Evolutionary conservation across 1,140 invertebrate genomes (phyloP).

Genomic region (Drosophila elegans): DNA sequence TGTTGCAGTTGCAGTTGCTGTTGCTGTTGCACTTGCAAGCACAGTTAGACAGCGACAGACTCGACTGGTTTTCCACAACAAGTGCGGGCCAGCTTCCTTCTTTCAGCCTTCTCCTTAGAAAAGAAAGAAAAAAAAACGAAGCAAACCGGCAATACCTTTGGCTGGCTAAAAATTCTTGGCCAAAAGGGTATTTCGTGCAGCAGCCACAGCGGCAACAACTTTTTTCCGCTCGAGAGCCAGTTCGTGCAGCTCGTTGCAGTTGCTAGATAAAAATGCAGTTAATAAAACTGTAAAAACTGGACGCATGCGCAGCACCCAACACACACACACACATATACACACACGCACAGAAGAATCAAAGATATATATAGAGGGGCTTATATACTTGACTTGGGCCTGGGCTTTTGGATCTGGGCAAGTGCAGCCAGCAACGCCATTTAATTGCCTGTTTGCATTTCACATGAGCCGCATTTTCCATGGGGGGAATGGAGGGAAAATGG

Average conservation of each 20-base stretch:
- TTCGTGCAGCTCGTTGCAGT: slow-evolving; percentile 78
- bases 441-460: slow-evolving; percentile 82
- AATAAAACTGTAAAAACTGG: slow-evolving; percentile 84
- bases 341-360: slow-evolving; percentile 48
- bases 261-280: slow-evolving; percentile 82
- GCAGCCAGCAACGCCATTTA: slow-evolving; percentile 80
- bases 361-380: slow-evolving; percentile 21
- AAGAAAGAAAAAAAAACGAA: not conserved
- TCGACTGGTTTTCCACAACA: slow-evolving; percentile 76
- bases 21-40: slow-evolving; percentile 65
- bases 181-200: slow-evolving; percentile 83
- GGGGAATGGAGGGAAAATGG: not conserved
- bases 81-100: slow-evolving; percentile 72
- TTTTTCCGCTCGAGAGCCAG: slow-evolving; percentile 80
- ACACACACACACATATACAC: slow-evolving; percentile 28
- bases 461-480: slow-evolving; percentile 49
- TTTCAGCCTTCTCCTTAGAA: slow-evolving; percentile 37
- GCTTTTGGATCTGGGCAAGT: slow-evolving; percentile 63
- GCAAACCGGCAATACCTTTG: slow-evolving; percentile 54
- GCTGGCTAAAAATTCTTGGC: slow-evolving; percentile 70
- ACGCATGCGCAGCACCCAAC: slow-evolving; percentile 72
- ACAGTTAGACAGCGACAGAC: slow-evolving; percentile 72
- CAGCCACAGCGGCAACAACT: slow-evolving; percentile 57
- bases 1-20: slow-evolving; percentile 58
- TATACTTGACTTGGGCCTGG: slow-evolving; percentile 21